Conservation (phyloP, 1,140 invertebrate species). For the Orchestia grillus region DNA sequence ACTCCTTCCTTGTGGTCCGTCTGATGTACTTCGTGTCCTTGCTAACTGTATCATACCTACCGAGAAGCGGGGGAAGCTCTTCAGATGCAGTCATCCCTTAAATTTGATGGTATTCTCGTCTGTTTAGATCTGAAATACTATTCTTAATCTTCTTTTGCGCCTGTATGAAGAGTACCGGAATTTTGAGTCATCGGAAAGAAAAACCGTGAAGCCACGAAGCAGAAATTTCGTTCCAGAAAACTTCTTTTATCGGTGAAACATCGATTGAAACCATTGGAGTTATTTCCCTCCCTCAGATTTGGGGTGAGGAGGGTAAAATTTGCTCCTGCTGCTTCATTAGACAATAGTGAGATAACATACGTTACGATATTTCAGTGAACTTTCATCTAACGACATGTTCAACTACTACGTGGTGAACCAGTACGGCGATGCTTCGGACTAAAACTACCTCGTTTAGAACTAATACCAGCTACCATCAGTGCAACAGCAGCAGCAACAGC, state of each 20-base stretch:
- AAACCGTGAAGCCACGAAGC: not conserved
- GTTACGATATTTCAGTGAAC: not conserved
- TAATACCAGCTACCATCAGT: not conserved
- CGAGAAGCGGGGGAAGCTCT: not conserved
- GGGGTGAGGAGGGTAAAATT: not conserved
- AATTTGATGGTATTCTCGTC: not conserved
- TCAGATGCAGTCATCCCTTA: not conserved
- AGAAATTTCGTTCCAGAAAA: not conserved
- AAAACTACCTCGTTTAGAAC: slow-evolving; percentile 37
- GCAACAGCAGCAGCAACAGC: not conserved
- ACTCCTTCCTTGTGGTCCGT: not conserved
- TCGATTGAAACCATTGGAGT: not conserved
- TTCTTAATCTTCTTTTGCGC: not conserved
- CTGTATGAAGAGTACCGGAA: not conserved
- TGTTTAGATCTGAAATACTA: not conserved
- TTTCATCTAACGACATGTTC: slow-evolving; percentile 11
- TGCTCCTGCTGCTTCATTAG: not conserved
- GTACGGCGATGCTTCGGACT: slow-evolving; percentile 40
- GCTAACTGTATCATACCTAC: not conserved
- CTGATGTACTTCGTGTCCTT: not conserved
- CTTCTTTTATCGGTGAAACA: not conserved
- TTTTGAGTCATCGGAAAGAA: not conserved
- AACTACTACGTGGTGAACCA: slow-evolving; percentile 47
- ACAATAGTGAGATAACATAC: not conserved
- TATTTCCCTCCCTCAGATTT: not conserved